Evolutionary conservation across 1,140 invertebrate species (phyloP), one percentile per base, ranked within the genome.

Genomic region (Schlechtendalia chinensis): DNA sequence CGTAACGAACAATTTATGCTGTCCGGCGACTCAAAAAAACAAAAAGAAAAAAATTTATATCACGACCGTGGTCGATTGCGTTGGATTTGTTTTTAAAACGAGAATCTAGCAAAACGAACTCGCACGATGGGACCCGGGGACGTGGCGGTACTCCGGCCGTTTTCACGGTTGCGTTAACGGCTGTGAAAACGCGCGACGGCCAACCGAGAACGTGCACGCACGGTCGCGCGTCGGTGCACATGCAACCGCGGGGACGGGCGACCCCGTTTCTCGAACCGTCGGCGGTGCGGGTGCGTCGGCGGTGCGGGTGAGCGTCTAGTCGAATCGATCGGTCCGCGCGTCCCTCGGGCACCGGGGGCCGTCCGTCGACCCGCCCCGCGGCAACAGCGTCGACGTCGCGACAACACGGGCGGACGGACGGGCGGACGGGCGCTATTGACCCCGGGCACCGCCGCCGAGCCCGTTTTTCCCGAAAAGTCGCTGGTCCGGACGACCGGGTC

Each of bases 261-360:
- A 72, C 69, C 69, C 67, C 69, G 11, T 72, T 72, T 72, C 29
- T 47, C 69, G 29, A 27, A 29, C 12, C 47, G 69, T 22, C 22
- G 14, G 22, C n/a, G 10, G 12, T 4, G 14, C 17, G 50, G n/a
- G n/a, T n/a, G n/a, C 47, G 69, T 22, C 22, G 14, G 22, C n/a
- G 10, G 12, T 4, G 14, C 17, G 50, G n/a, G n/a, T n/a, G 29
- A 72, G 47, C 69, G 69, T 72, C 69, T 72, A 72, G 69, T 54
- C 69, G 24, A 54, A 72, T 72, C 69, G 69, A 72, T 72, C 69
- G 69, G 69, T 72, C 27, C 29, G 69, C 29, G 69, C 69, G 17
- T 22, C 47, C 50, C 69, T 29, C 69, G 24, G 22, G 8, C 5
- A 5, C 4, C 39, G 4, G 4, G 22, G 45, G 16, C 5, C 5